Base-by-base conservation (phyloP, 2,113 vertebrate genomes). In the Pseudolaguvia tuberculata region DNA sequence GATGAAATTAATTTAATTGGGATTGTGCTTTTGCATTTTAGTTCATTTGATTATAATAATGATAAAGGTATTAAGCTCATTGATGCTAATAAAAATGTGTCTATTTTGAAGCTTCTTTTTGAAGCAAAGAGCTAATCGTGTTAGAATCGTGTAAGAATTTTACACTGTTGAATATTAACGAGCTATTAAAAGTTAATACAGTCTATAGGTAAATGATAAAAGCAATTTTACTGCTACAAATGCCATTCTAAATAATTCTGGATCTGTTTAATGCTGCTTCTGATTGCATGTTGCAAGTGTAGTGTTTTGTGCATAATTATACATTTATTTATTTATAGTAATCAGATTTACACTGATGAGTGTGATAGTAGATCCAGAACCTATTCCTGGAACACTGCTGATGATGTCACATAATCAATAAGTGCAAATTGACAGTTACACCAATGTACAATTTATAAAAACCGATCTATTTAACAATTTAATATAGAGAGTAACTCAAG, bases 231-330 rank as follows among this genome's bases (percentile, higher is more conserved):
- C 52, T 2, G 25, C 31, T 55, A 56, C 3, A 47, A 73, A 59
- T 59, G 57, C 31, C 55, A n/a, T 55, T 56, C 12, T 23, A 25
- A 27, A 27, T 14, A 56, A 4, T 25, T 12, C 21, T 57, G 55
- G 4, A 57, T 14, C 6, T 15, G 55, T 57, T 27, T 25, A 55
- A 18, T 6, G 17, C 21, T 29, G 21, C 14, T 57, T 5, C 52
- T 59, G 23, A 10, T 18, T 31, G 56, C 31, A 55, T 20, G 21
- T 18, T 61, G 21, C 18, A 20, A 42, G 31, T 31, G 27, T 48
- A 51, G 45, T 48, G 29, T 63, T 53, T 73, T 45, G 15, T 74
- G 59, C 17, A 65, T 29, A 66, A 45, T 65, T 23, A 23, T 47
- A 21, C 11, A 47, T 63, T 21, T 10, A 45, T 42, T 13, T 3